Percentiles rank a stretch among this genome's conserved stretches.
Conservation (phyloP, 1,140 invertebrate genomes). For the Hyles vespertilio region DNA sequence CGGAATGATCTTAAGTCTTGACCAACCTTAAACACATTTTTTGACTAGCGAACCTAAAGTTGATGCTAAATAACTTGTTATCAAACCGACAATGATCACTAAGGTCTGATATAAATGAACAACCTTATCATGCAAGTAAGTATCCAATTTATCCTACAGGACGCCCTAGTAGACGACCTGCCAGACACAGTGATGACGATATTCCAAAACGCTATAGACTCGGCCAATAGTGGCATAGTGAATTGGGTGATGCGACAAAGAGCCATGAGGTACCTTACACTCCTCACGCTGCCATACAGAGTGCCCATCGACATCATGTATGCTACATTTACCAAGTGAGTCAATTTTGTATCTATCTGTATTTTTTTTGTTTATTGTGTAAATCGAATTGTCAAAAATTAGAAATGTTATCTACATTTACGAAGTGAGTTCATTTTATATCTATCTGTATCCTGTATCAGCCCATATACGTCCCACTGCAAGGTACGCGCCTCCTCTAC, state of each 20-base stretch:
- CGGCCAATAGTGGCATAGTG: conserved; percentile 91
- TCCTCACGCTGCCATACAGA: conserved; percentile 89
- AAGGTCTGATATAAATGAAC: too few species aligned
- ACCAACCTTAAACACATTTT: too few species aligned
- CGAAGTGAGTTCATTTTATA: too few species aligned
- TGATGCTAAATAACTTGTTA: too few species aligned
- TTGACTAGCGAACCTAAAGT: too few species aligned
- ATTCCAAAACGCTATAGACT: conserved; percentile 94
- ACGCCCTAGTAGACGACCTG: conserved; percentile 89
- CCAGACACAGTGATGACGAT: conserved; percentile 90
- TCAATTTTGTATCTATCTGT: conserved; percentile 25
- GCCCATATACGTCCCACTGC: too few species aligned
- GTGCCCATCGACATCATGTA: conserved; percentile 90
- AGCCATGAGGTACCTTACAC: conserved; percentile 86
- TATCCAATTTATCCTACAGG: conserved; percentile 72
- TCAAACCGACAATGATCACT: too few species aligned
- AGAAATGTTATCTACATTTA: too few species aligned
- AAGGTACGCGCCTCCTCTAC: too few species aligned
- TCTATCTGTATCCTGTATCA: too few species aligned
- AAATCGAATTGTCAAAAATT: background rate
- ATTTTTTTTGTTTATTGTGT: conserved; percentile 3
- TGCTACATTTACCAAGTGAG: conserved; percentile 89
- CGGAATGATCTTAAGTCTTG: too few species aligned
- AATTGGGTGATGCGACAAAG: conserved; percentile 92
- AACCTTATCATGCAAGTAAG: too few species aligned